phyloP scores from a whole-genome alignment of 2,113 vertebrate genomes.

The Channa argus region DNA sequence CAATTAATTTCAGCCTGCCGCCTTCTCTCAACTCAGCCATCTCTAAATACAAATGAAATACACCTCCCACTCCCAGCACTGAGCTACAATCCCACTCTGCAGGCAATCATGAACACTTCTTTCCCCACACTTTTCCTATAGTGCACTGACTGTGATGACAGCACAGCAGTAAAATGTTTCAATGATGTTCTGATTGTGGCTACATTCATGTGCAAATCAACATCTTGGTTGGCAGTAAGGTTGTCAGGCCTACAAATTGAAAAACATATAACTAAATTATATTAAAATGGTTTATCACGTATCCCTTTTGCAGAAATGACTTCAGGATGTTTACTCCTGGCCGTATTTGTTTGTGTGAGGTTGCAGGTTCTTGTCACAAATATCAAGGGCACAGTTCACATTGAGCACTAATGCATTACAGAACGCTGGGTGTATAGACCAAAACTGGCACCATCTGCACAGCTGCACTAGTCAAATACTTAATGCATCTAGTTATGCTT shows the following conservation, averaged over 20 bases:
- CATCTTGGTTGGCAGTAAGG: not conserved
- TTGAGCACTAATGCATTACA: slow-evolving; percentile 24
- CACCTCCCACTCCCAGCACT: slow-evolving; percentile 59
- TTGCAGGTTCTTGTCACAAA: not conserved
- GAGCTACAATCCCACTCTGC: slow-evolving; percentile 43
- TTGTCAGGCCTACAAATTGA: not conserved
- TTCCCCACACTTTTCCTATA: slow-evolving; percentile 1
- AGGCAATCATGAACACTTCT: slow-evolving; percentile 22
- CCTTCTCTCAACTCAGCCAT: slow-evolving; percentile 53
- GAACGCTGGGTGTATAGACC: slow-evolving; percentile 14
- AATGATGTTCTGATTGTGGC: not conserved
- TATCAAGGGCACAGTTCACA: slow-evolving; percentile 7
- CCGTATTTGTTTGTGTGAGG: not conserved
- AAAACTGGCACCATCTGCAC: slow-evolving; percentile 48
- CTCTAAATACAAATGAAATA: slow-evolving; percentile 63
- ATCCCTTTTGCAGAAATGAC: not conserved
- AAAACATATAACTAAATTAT: not conserved
- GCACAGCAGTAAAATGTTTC: slow-evolving; percentile 1
- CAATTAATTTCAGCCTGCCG: slow-evolving; percentile 59
- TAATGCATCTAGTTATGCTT: too few relatives aligned
- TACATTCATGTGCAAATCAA: not conserved
- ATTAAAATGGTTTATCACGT: not conserved
- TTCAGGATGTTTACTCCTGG: not conserved
- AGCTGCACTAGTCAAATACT: slow-evolving; percentile 43
- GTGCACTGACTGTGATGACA: slow-evolving; percentile 3